Conservation (phyloP, 1,140 invertebrate genomes). For the Physella acuta region DNA sequence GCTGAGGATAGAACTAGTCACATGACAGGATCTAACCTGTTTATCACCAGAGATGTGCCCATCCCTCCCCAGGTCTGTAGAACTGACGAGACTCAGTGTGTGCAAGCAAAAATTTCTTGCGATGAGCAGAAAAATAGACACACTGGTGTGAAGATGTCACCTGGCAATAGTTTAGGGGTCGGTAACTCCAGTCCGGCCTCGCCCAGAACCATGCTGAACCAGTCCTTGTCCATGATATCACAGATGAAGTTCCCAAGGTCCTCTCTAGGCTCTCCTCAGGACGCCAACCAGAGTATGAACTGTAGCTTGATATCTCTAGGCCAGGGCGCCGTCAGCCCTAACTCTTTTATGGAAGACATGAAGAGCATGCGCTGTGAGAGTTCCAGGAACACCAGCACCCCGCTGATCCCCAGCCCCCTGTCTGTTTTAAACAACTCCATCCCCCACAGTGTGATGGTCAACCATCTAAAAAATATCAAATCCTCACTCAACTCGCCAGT, state of each 20-base stretch:
- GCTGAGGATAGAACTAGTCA: background rate
- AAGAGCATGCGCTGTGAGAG: slow-evolving; percentile 25
- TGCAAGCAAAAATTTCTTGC: no score
- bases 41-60: no score
- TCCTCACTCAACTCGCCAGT: slow-evolving; percentile 21
- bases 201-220: slow-evolving; percentile 31
- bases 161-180: no score
- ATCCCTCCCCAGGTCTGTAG: no score
- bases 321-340: slow-evolving; percentile 36
- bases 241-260: slow-evolving; percentile 3
- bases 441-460: slow-evolving; percentile 39
- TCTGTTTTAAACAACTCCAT: slow-evolving; percentile 39
- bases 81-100: no score
- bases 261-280: background rate
- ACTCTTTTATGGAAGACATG: slow-evolving; percentile 42
- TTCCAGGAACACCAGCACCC: slow-evolving; percentile 18
- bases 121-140: no score
- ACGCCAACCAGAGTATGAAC: background rate
- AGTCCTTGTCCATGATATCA: slow-evolving; percentile 26
- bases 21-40: no score
- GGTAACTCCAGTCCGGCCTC: slow-evolving; percentile 8
- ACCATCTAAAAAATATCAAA: slow-evolving; percentile 35
- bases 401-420: slow-evolving; percentile 33
- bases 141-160: no score
- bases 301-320: slow-evolving; percentile 13